Evolutionary conservation across 1,140 invertebrate species (phyloP), one percentile per base, ranked within the genome.

Genomic region (Drosophila malerkotliana): DNA sequence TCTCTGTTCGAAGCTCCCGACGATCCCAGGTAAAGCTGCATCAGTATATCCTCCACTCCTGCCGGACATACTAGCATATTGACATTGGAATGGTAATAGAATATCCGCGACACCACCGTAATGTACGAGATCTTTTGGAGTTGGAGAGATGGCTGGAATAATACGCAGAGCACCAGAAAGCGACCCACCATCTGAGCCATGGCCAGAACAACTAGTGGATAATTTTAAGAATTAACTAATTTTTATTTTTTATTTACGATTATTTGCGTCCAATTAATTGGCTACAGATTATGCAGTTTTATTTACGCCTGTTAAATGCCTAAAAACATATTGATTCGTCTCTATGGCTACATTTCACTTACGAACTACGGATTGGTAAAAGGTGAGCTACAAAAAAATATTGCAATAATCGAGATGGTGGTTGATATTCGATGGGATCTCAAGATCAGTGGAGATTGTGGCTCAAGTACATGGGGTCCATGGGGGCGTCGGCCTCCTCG

Each of bases 401-500:
- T 37, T 55, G 18, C 45, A 34, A 45, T 53, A 32, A 26, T 47
- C 41, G 24, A 48, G 63, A 64, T 53, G 26, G 26, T 10, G 12
- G 21, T 10, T 34, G 30, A 21, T 34, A 28, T 32, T 45, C 28
- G 59, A 44, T 53, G 24, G 49, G 32, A 4, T 55, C 26, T 10
- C 14, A 24, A 21, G 14, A 15, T 77, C 44, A 82, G 47, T 67
- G 73, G 30, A 76, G 51, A 56, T 81, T 77, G 51, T 72, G 75
- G 55, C 71, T 84, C 76, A 73, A 62, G 49, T 84, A 73, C 34
- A 77, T 71, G 76, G 81, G 83, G 59, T 21, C 55, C 24, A 62
- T 83, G n/a, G 76, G 62, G 37, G 85, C 61, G 58, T 91, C 90
- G 26, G 63, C 87, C 69, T 91, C 90, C 69, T 91, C 88, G 63